A percentile compares a stretch with the other conserved stretches of the same genome.
phyloP scores from a whole-genome alignment of 2,797 vertebrate species.

The Botia kubotai region DNA sequence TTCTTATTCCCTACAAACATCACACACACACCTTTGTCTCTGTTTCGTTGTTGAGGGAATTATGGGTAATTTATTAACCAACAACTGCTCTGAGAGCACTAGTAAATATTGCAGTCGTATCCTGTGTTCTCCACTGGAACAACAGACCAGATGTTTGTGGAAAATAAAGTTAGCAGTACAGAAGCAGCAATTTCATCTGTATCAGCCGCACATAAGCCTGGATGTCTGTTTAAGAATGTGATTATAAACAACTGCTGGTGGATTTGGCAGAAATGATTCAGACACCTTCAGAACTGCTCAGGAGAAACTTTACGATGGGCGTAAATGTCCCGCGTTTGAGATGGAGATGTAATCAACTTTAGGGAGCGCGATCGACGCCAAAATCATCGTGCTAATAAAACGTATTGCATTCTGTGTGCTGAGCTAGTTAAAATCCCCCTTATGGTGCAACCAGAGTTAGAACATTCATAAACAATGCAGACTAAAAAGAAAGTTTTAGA shows the following conservation, averaged over 20 bases:
- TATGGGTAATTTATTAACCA: conserved; percentile 2
- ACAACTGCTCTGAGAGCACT: neutral
- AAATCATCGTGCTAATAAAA: no score
- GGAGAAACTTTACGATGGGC: neutral
- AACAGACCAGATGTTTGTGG: neutral
- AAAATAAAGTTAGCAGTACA: neutral
- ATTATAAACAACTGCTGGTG: neutral
- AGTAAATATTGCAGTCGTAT: neutral
- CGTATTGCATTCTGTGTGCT: no score
- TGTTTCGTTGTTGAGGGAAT: neutral
- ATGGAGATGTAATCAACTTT: no score
- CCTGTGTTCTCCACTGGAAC: neutral
- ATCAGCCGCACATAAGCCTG: neutral
- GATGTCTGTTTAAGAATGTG: neutral
- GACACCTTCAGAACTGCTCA: neutral
- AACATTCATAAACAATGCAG: neutral
- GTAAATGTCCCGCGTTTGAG: no score
- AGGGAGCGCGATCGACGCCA: no score
- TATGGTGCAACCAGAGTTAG: no score
- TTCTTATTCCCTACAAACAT: conserved; percentile 90
- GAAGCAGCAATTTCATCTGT: neutral
- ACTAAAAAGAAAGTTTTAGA: neutral
- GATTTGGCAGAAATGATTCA: neutral
- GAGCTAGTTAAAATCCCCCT: no score
- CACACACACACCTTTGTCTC: neutral